Evolutionary conservation across 2,888 invertebrate species (phyloP).

Genomic region (Trichopria drosophilae): DNA sequence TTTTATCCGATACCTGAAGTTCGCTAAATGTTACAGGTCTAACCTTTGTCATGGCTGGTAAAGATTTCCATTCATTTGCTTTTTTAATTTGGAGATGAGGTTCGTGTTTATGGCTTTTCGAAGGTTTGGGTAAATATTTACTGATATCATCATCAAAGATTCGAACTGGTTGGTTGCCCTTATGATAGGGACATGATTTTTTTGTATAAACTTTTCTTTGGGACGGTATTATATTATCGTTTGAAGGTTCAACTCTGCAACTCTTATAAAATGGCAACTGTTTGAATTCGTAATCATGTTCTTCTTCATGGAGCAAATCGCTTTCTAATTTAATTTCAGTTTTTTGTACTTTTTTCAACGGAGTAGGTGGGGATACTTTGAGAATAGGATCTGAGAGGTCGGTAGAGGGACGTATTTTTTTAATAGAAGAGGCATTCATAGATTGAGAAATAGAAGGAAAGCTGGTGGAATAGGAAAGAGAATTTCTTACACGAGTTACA

Average conservation of each 20-base stretch:
- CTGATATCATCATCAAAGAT: conserved; percentile 37
- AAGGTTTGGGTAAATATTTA: conserved; percentile 27
- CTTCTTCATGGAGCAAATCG: background rate
- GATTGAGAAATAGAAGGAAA: conserved; percentile 20
- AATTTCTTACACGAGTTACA: conserved; percentile 45
- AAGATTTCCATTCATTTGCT: too few relatives aligned
- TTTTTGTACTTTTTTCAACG: conserved; percentile 8
- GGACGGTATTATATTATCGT: background rate
- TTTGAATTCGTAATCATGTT: too few relatives aligned
- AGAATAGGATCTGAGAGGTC: conserved; percentile 36
- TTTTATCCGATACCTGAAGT: background rate
- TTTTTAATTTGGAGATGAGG: background rate
- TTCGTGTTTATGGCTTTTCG: conserved; percentile 8
- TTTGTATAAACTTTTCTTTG: conserved; percentile 27
- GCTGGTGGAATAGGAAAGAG: conserved; percentile 34
- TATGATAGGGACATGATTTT: conserved; percentile 34
- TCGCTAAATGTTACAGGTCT: background rate
- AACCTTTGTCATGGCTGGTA: background rate
- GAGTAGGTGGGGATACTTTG: conserved; percentile 34
- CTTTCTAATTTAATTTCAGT: conserved; percentile 6
- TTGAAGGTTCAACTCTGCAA: background rate
- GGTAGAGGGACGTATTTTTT: too few relatives aligned
- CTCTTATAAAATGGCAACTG: too few relatives aligned
- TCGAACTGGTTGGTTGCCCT: conserved; percentile 21
- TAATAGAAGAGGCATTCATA: background rate